Evolutionary conservation across 1,140 invertebrate species (phyloP).

Genomic region (Drosophila nebulosa): DNA sequence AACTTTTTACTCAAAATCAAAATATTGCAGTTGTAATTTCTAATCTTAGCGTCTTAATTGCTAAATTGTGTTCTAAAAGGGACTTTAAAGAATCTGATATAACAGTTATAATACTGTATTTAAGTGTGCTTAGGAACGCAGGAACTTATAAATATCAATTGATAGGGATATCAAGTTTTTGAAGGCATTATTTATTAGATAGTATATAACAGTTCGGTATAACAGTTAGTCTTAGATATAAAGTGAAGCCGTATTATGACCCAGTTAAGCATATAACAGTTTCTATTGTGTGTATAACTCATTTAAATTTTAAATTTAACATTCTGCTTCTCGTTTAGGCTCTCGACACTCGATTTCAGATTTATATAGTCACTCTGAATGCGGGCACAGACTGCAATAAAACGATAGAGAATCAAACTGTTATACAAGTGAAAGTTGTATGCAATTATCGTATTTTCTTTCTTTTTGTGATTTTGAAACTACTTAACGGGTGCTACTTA

Average conservation of each 20-base stretch:
- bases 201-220: not conserved
- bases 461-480: not conserved
- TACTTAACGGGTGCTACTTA: constrained; percentile 48
- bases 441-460: not conserved
- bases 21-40: too few relatives aligned
- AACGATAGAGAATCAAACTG: not conserved
- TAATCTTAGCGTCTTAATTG: not conserved
- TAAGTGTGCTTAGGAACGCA: not conserved
- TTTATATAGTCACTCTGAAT: constrained; percentile 67
- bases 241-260: not conserved
- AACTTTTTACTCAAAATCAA: too few relatives aligned
- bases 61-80: not conserved
- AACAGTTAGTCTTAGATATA: constrained; percentile 4
- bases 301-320: constrained; percentile 74
- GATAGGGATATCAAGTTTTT: not conserved
- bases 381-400: constrained; percentile 64
- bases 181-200: not conserved
- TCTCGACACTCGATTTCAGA: constrained; percentile 61
- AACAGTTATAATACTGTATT: not conserved
- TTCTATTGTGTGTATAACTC: not conserved
- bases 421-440: not conserved
- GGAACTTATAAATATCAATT: not conserved
- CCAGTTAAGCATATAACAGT: constrained; percentile 2
- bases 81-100: not conserved
- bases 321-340: constrained; percentile 69